Evolutionary conservation across 2,888 invertebrate genomes (phyloP), one percentile per base, ranked within the genome.

Genomic region (Pelosia muscerda): DNA sequence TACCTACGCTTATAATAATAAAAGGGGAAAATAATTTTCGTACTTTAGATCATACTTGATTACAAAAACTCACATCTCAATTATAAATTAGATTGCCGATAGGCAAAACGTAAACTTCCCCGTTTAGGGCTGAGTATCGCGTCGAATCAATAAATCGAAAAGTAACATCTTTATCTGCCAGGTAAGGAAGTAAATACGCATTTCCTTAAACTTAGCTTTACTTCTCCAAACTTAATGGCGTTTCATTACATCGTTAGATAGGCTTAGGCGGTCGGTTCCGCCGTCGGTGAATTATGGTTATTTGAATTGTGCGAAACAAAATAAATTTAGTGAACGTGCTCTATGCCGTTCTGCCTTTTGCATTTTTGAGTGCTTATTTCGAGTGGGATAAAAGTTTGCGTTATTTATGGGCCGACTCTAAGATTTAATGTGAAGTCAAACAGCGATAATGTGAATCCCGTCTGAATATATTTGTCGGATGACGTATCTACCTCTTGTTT

Each of bases 361-460:
- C 95, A 95, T 95, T 95, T 95, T 95, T 95, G 95, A 95, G 95
- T 95, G 95, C 95, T 95, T 95, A 95, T 95, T 95, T 95, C 93
- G 90, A 88, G 90, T 85, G 88, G 94, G 95, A 95, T 94, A 95
- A 95, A 94, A 95, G 92, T 94, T 94, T 92, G 84, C 84, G 94
- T 94, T 94, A 95, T 95, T 95, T 95, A 95, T 94, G 93, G 87
- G 81, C 86, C 86, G 87, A 87, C 84, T 88, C 90, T 91, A 92
- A 95, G 94, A 95, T 95, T 94, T 95, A 94, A 95, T 94, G 94
- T 94, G 94, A 92, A 94, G 90, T 94, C 93, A 92, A 95, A 94
- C 89, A 89, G 94, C 92, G 94, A 95, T 95, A 95, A 95, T 95
- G 94, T 86, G 90, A 86, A 87, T 88, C 83, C 83, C 84, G 87